phyloP scores from a whole-genome alignment of 2,888 invertebrate genomes.

The Synergus umbraculus region DNA sequence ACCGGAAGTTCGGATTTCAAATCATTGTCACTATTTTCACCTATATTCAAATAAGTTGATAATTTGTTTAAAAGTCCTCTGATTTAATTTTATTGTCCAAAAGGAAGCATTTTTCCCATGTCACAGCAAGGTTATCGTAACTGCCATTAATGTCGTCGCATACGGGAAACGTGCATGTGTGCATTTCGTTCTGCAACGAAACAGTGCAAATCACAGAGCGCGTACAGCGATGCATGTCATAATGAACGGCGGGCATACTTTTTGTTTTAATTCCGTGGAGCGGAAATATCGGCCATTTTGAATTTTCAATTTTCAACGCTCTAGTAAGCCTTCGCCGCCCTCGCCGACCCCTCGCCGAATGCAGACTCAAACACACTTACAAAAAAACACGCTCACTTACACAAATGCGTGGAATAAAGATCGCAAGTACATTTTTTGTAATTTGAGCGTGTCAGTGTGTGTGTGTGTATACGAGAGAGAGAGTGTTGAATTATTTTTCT shows the following conservation, averaged over 20 bases:
- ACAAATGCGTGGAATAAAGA: conserved; percentile 16
- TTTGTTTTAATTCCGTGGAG: conserved; percentile 77
- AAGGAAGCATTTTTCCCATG: conserved; percentile 30
- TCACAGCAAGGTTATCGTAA: conserved; percentile 31
- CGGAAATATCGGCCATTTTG: conserved; percentile 78
- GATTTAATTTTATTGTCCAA: conserved; percentile 14
- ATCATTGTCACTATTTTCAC: background rate
- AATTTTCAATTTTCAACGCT: conserved; percentile 78
- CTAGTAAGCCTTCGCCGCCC: conserved; percentile 74
- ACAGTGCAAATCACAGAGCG: conserved; percentile 74
- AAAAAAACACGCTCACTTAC: conserved; percentile 6
- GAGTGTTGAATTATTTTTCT: background rate
- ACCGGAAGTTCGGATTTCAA: background rate
- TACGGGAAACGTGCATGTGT: conserved; percentile 42
- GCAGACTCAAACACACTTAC: conserved; percentile 32
- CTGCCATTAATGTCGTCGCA: conserved; percentile 29
- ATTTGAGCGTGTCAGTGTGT: background rate
- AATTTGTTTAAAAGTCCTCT: too few relatives aligned
- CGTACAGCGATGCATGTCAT: conserved; percentile 76
- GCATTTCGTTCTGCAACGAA: conserved; percentile 59
- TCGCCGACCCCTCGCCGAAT: conserved; percentile 55
- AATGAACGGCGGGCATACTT: conserved; percentile 75
- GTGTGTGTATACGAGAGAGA: background rate
- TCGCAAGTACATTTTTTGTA: conserved; percentile 10
- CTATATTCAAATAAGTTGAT: background rate